A percentile compares a stretch with the other conserved stretches of the same genome.
Evolutionary conservation across 2,797 vertebrate species (phyloP).

Genomic region (Gymnothorax reevesii): DNA sequence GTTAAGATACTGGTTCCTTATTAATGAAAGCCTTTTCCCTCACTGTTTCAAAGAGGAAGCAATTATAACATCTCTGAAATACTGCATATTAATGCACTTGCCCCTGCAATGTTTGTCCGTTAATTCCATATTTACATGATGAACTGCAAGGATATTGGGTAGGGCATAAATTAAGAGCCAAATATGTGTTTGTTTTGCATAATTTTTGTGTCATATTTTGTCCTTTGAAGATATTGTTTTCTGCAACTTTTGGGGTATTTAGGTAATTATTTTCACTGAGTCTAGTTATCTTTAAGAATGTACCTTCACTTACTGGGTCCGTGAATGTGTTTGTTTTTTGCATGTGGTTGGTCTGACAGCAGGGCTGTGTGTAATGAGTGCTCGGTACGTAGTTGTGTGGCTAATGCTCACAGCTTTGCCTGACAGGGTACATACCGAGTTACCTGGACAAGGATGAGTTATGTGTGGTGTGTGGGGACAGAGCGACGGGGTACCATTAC

Average conservation of each 20-base stretch:
- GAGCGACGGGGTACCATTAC: conserved; percentile 97
- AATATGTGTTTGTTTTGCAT: not conserved
- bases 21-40: not conserved
- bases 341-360: not conserved
- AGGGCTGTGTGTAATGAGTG: not conserved
- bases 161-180: not conserved
- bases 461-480: conserved; percentile 97
- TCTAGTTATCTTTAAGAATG: too few relatives aligned
- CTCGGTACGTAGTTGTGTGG: too few relatives aligned
- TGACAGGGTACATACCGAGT: conserved; percentile 95
- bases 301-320: too few relatives aligned
- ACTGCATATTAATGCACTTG: not conserved
- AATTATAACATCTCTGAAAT: not conserved
- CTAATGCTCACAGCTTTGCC: conserved; percentile 35
- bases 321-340: too few relatives aligned
- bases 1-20: not conserved
- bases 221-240: too few relatives aligned
- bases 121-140: not conserved
- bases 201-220: not conserved
- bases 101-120: not conserved
- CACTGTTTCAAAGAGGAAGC: not conserved
- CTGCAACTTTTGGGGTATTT: too few relatives aligned
- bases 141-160: not conserved
- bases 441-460: conserved; percentile 99
- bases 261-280: too few relatives aligned